Base-by-base conservation (phyloP, 2,888 invertebrate species). In the Lepidochitona cinerea region DNA sequence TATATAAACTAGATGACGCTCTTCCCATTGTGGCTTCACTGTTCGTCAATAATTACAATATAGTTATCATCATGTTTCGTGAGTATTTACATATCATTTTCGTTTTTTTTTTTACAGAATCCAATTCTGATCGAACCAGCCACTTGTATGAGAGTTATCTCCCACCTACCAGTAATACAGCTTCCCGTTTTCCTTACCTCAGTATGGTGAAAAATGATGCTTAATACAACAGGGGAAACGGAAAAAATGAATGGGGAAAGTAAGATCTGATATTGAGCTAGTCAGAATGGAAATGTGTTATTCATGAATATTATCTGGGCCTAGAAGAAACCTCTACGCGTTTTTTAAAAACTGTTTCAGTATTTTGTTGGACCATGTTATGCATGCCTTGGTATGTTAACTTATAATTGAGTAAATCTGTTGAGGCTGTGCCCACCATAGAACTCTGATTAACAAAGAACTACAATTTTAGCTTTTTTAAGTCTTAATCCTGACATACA, bases 61-160 rank as follows among this genome's bases (percentile, higher is more conserved):
- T 49, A n/a, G 49, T 49, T 4, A 18, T 41, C 3, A 23, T 49
- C 23, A 7, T 2, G 23, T n/a, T 23, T 49, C 23, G 23, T 9
- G 41, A 41, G 9, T n/a, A 49, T 18, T 49, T 7, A n/a, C 23
- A 49, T 7, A 18, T 49, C 49, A 49, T 23, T 49, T 49, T 18
- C 23, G 41, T 35, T 67, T 67, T 7, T 70, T 32, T 29, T 26
- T 37, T 35, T 66, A 0, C 66, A 71, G 71, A 71, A 35, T 65
- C 71, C 7, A 37, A 65, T 32, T 59, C 59, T 59, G 71, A 71
- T 14, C 65, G 71, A 36, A 71, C 29, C n/a, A 37, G 65, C 1
- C 71, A 71, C 52, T 35, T 71, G 65, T 71, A 71, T 52, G 71
- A 71, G 41, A 71, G 65, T 0, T 71, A 71, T 35, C 64, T 71